These are phyloP conservation scores for Dermolepida albohirtum DNA, from an alignment of 2,888 invertebrate genomes.

Conservation along the genomic window DNA sequence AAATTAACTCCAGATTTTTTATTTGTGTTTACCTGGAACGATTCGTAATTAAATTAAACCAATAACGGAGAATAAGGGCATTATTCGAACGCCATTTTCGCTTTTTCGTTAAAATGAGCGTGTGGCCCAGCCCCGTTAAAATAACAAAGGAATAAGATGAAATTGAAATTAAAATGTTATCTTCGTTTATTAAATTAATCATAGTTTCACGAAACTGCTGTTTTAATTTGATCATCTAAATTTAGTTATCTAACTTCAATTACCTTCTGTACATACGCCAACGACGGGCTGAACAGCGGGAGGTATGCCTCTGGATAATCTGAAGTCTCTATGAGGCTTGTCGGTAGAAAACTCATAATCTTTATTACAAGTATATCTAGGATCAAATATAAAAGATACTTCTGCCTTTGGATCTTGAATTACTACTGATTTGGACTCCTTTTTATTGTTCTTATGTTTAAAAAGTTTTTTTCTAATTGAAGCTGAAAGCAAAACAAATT, in stretches of 20 bases:
- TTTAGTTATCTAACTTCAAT: neutral
- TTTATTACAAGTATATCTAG: conserved; percentile 24
- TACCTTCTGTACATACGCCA: conserved; percentile 41
- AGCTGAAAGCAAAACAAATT: neutral
- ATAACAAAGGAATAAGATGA: no score
- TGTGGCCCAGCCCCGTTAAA: no score
- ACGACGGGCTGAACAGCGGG: conserved; percentile 43
- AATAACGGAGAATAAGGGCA: no score
- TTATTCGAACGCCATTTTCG: no score
- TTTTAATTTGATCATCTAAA: no score
- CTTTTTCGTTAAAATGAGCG: no score
- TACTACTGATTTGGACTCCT: conserved; percentile 28
- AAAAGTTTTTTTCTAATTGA: neutral
- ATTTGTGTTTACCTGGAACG: no score
- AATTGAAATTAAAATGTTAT: no score
- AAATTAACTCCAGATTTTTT: no score
- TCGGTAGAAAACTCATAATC: conserved; percentile 14
- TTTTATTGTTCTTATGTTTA: neutral
- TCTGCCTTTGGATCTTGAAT: conserved; percentile 36
- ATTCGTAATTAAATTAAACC: no score
- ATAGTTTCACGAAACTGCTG: no score
- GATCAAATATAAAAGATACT: conserved; percentile 14
- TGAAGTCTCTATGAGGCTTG: conserved; percentile 25
- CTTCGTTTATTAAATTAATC: no score
- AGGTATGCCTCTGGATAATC: conserved; percentile 25